Evolutionary conservation across 1,140 invertebrate species (phyloP), one percentile per base, ranked within the genome.

Genomic region (Dinothrombium tinctorium): DNA sequence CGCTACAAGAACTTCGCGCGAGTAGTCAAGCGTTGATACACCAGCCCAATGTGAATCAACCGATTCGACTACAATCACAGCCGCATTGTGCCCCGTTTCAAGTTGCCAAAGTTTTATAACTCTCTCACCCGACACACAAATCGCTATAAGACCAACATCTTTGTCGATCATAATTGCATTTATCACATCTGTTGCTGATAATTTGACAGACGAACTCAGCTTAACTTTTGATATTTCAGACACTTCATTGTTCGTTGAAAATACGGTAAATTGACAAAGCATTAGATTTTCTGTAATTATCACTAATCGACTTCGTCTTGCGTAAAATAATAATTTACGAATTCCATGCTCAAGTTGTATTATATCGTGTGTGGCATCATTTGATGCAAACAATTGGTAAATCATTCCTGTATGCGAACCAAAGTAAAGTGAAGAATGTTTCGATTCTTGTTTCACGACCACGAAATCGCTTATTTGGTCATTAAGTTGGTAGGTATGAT

Each of bases 71-170:
- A 38, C 38, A 2, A 52, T 42, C 19, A 40, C 33, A 0, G 86
- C 67, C 56, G 78, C 84, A 60, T 84, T 94, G 51, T 95, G 84
- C 37, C 84, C 81, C 33, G 72, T 76, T 25, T 89, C 74, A 49
- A 92, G 68, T 56, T 98, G 79, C 86, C 84, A 95, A 50, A 92
- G 70, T 50, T 87, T 71, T 19, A 90, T 69, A 25, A 59, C 51
- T 42, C 50, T 54, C 56, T 66, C 58, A 35, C 61, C 62, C 21
- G 60, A 20, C 11, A 20, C 28, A 23, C 41, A 43, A 12, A 43
- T 37, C 6, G 14, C 33, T 6, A 43, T 37, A 4, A 43, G 22
- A 29, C 41, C 41, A 4, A 37, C 14, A 17, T 17, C 21, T 26
- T 43, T 35, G 20, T 43, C 41, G 25, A 43, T 36, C 33, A 36